These are phyloP conservation scores for Ectemnius continuus DNA, from an alignment of 2,888 invertebrate genomes.

Conservation along the genomic window DNA sequence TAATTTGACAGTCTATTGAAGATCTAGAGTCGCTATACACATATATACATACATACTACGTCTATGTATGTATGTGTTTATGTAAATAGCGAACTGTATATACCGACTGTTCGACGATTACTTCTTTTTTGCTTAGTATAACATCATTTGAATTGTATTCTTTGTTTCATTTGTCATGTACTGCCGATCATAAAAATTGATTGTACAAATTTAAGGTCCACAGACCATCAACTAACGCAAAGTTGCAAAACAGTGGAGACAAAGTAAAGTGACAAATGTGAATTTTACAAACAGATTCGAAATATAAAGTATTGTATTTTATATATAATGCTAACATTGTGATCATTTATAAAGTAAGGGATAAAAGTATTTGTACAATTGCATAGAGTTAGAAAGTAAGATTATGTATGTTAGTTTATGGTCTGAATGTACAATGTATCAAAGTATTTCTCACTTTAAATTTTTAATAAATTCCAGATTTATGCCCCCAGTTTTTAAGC, in stretches of 20 bases:
- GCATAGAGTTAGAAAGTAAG: conserved; percentile 74
- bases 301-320: conserved; percentile 36
- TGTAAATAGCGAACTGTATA: conserved; percentile 8
- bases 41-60: too few relatives aligned
- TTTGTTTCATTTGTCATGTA: conserved; percentile 32
- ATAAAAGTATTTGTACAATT: conserved; percentile 72
- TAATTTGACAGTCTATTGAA: conserved; percentile 31
- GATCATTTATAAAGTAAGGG: conserved; percentile 65
- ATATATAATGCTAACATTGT: conserved; percentile 60
- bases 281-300: conserved; percentile 22
- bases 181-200: conserved; percentile 41
- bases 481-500: conserved; percentile 27
- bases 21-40: conserved; percentile 12
- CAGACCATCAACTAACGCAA: conserved; percentile 76
- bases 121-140: conserved; percentile 32
- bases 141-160: conserved; percentile 21
- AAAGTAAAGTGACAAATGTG: conserved; percentile 9
- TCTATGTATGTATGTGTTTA: too few relatives aligned
- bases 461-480: conserved; percentile 55
- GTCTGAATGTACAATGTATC: conserved; percentile 69
- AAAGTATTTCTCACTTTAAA: conserved; percentile 49
- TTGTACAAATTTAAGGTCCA: conserved; percentile 60
- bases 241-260: conserved; percentile 48
- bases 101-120: conserved; percentile 18
- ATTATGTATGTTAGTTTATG: conserved; percentile 75